phyloP scores from a whole-genome alignment of 2,888 invertebrate species.

The Prenolepis imparis region DNA sequence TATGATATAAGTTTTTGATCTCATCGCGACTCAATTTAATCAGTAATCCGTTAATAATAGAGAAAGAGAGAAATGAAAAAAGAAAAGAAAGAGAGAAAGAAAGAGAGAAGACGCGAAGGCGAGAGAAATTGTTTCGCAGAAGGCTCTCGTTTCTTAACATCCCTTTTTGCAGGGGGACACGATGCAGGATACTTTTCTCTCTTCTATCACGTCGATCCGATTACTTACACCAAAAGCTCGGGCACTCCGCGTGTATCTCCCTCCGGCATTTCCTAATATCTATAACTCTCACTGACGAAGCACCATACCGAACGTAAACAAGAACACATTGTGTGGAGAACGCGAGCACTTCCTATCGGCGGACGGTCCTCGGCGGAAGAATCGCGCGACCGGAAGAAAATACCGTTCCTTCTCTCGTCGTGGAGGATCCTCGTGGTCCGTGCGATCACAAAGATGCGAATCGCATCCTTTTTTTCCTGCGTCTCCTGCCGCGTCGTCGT shows the following conservation, averaged over 20 bases:
- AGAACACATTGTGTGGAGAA: constrained; percentile 34
- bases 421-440: constrained; percentile 33
- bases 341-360: constrained; percentile 32
- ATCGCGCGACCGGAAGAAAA: background rate
- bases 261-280: constrained; percentile 23
- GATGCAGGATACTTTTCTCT: background rate
- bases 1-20: background rate
- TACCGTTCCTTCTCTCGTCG: background rate
- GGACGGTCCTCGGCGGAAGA: background rate
- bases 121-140: constrained; percentile 23
- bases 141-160: background rate
- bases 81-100: constrained; percentile 4
- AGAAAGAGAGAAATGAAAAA: background rate
- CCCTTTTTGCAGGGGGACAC: background rate
- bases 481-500: constrained; percentile 27
- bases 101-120: constrained; percentile 17
- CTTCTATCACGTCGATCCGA: constrained; percentile 9
- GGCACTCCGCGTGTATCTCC: constrained; percentile 11
- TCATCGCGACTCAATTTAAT: background rate
- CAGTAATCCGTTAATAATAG: background rate
- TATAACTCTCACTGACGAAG: constrained; percentile 37
- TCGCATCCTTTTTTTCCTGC: constrained; percentile 30
- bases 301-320: constrained; percentile 40
- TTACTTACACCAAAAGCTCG: constrained; percentile 48
- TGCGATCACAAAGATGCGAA: constrained; percentile 3